Evolutionary conservation across 2,797 vertebrate species (phyloP), one percentile per base, ranked within the genome.

Genomic region (Pseudopleuronectes americanus): DNA sequence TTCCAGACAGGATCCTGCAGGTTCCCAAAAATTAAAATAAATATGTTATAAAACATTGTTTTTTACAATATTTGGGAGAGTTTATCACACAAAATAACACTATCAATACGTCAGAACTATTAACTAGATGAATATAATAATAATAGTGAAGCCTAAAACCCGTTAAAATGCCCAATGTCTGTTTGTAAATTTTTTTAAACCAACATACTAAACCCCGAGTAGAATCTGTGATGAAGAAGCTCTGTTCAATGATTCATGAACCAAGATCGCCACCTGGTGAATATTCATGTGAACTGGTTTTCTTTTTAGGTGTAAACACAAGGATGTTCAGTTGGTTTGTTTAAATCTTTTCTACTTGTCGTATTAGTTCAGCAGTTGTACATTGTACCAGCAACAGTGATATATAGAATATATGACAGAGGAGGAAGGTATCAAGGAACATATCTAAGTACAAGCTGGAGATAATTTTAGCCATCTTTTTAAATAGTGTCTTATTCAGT

Each of bases 261-360:
- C 47, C 68, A 75, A 83, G 36, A 72, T 33, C 61, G 68, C 87
- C 84, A 55, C 70, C 90, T 89, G 45, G 81, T 79, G 90, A 12
- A n/a, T 0, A 21, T 17, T 1, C 0, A 7, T 9, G 13, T 31
- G 1, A 71, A 64, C n/a, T 63, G 38, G 1, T 31, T 58, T 63
- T 16, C 0, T 43, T 59, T 56, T 49, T 9, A 4, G 22, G 5
- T 22, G 4, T n/a, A 24, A 36, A 28, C 8, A 7, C 24, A 2
- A 14, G 7, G 14, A 14, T 55, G 1, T 5, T 4, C 45, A 22
- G 13, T 5, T 48, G 17, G 47, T 21, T 8, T 48, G 47, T 21
- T 17, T 43, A 43, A 5, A 43, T 26, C 1, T 8, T 5, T 12
- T 24, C 2, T 31, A 59, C 9, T 4, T 36, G 43, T 31, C 23